phyloP scores from a whole-genome alignment of 2,797 vertebrate species.

The Platyrinchus mystaceus region DNA sequence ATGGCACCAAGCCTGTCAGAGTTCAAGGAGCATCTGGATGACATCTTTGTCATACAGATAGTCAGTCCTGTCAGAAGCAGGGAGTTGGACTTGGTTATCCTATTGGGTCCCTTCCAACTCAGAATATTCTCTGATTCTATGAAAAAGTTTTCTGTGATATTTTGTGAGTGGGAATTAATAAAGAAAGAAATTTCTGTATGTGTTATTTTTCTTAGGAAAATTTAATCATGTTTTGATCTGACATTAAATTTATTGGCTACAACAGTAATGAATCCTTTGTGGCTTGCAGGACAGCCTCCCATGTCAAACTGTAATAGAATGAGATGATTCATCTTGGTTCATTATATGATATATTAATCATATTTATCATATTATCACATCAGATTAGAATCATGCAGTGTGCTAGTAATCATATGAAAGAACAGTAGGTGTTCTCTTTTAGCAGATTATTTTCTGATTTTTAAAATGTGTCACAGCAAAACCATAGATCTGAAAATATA shows the following conservation, averaged over 20 bases:
- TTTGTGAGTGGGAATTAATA: not conserved
- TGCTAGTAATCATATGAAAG: slow-evolving; percentile 30
- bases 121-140: not conserved
- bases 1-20: not conserved
- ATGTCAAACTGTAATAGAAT: slow-evolving; percentile 22
- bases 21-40: not conserved
- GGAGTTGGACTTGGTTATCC: not conserved
- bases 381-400: slow-evolving; percentile 37
- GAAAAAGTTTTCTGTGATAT: not conserved
- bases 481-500: slow-evolving; percentile 4
- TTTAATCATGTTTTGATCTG: slow-evolving; percentile 24
- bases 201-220: not conserved
- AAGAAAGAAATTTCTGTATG: not conserved
- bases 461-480: not conserved
- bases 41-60: not conserved
- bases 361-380: not conserved
- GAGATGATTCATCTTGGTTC: slow-evolving; percentile 9
- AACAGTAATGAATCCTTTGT: not conserved
- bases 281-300: slow-evolving; percentile 6
- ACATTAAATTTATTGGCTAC: slow-evolving; percentile 1
- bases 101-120: not conserved
- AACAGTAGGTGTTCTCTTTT: not conserved
- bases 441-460: slow-evolving; percentile 18
- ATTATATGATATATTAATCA: not conserved
- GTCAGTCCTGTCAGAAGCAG: not conserved